Conservation (phyloP, 1,140 invertebrate genomes). For the Chironomus tepperi region DNA sequence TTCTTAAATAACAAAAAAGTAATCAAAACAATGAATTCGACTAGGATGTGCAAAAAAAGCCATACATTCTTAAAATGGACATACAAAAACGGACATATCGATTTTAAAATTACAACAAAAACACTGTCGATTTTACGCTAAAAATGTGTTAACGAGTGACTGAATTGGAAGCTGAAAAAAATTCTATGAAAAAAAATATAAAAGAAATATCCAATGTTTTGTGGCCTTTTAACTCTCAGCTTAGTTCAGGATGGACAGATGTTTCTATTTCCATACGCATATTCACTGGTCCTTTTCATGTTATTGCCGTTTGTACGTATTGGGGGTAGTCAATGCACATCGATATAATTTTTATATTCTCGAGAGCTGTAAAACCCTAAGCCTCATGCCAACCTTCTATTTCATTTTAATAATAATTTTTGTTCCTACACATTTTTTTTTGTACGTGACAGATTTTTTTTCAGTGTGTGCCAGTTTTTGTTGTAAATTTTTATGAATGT, state of each 20-base stretch:
- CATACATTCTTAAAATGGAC: too few species aligned
- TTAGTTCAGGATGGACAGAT: conserved; percentile 23
- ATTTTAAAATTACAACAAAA: too few species aligned
- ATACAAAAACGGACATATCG: too few species aligned
- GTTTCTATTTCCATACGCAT: conserved; percentile 19
- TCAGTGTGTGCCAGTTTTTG: not conserved
- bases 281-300: conserved; percentile 4
- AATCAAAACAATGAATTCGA: too few species aligned
- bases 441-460: conserved; percentile 6
- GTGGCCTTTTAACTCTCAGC: conserved; percentile 22
- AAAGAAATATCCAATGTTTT: not conserved
- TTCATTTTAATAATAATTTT: conserved; percentile 17
- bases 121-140: too few species aligned
- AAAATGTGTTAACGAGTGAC: not conserved
- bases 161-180: not conserved
- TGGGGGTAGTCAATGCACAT: conserved; percentile 19
- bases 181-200: not conserved
- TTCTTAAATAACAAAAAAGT: too few species aligned
- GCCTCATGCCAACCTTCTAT: conserved; percentile 18
- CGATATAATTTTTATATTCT: not conserved
- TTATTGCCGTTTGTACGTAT: not conserved
- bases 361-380: conserved; percentile 4
- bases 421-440: not conserved
- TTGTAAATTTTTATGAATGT: conserved; percentile 2
- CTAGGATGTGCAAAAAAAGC: too few species aligned